Conservation (phyloP, 2,888 invertebrate species). For the Tenthredo notha region DNA sequence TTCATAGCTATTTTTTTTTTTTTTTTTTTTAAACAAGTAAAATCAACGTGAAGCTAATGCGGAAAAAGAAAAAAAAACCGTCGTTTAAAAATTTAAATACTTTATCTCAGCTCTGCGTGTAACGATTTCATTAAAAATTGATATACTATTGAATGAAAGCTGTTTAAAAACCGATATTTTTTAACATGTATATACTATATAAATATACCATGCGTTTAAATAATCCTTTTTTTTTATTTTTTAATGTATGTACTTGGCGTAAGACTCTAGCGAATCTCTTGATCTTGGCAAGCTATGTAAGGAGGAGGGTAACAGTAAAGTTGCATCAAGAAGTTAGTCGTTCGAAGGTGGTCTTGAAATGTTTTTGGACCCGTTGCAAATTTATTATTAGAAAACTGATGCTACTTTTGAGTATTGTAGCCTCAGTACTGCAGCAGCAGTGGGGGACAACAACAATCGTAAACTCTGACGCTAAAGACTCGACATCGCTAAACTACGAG, state of each 20-base stretch:
- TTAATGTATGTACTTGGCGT: no score
- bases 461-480: neutral
- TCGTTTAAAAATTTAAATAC: no score
- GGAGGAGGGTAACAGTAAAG: constrained; percentile 22
- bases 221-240: no score
- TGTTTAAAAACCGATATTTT: no score
- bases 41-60: no score
- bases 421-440: neutral
- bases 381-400: constrained; percentile 44
- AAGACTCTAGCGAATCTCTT: no score
- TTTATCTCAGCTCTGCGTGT: no score
- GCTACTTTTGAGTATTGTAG: constrained; percentile 41
- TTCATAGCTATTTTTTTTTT: neutral
- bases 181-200: no score
- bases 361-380: constrained; percentile 48
- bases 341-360: constrained; percentile 42
- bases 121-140: no score
- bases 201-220: no score
- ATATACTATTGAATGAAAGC: no score
- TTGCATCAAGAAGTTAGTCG: neutral
- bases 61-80: no score
- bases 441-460: constrained; percentile 34
- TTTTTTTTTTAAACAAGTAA: neutral
- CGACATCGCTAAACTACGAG: neutral
- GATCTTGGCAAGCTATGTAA: neutral